Evolutionary conservation across 2,113 vertebrate genomes (phyloP), one percentile per base, ranked within the genome.

Genomic region (Psophia crepitans): DNA sequence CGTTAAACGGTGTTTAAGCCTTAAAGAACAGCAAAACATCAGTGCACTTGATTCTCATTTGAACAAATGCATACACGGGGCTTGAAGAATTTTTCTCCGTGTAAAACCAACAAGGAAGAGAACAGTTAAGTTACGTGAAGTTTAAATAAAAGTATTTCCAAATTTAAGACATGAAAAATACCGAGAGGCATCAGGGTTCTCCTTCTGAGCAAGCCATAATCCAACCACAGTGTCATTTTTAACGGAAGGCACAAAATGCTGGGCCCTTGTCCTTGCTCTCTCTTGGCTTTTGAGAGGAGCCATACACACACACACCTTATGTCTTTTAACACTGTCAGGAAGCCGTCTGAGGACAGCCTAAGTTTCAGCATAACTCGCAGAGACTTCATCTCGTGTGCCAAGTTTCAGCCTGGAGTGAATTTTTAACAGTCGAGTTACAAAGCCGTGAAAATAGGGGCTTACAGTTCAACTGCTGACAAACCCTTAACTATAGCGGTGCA

Each of bases 361-460:
- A 94, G 66, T 78, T 94, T 85, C 78, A 86, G 64, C 75, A 76
- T 24, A 93, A 94, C 78, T 96, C 84, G 51, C 49, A 87, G 51
- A 81, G 66, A 64, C 51, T 86, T 89, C 60, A 65, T 58, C 81
- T 86, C 5, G 1, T 43, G 54, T 71, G 91, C 94, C 94, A 96
- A 94, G 93, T 90, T 94, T 82, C 76, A 97, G 89, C 90, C 57
- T 75, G 63, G 87, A 96, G 82, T 77, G 61, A 92, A 96, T 96
- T 96, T 96, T 92, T 92, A 96, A 96, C 46, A 94, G 85, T 58
- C 16, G 14, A 97, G 53, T 95, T 97, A 95, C 33, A 91, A 96
- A 97, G 63, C 71, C 32, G 9, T 87, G 57, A 92, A 96, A 90
- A 97, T 8, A 74, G 84, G 96, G 96, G 88, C 61, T 86, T 90